Base-by-base conservation (phyloP, 1,140 invertebrate species). In the Steinernema khuongi region DNA sequence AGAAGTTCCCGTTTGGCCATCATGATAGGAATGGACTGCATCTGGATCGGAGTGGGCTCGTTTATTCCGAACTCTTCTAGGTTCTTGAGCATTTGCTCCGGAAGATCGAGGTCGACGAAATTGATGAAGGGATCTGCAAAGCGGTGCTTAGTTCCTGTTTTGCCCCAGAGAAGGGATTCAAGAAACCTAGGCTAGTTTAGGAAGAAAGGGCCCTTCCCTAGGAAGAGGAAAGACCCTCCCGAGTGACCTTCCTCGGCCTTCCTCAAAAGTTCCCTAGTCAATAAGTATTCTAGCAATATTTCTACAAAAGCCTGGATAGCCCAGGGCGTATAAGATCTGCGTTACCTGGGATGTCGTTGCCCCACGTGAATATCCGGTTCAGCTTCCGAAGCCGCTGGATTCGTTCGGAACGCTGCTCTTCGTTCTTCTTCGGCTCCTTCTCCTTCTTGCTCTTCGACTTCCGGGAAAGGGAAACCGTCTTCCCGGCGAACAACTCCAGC, bases 11-110 rank as follows among this genome's bases (percentile, higher is more conserved):
- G 89, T 33, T 90, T 89, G 90, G 87, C 87, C 66, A 96, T 84
- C 90, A 97, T 91, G 41, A 92, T 88, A 18, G 96, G 93, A 76
- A 97, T 89, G 0, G 93, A 91, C 88, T 97, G 94, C 89, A 94
- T 92, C 87, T 99, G 96, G 81, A 98, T 92, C 0, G 94, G 91
- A 4, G 96, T 97, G 11, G 95, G 95, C 71, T 88, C 87, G 0
- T 83, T 83, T 82, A 95, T 97, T 0, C 91, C 91, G 82, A 90
- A 90, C 30, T 88, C 87, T 29, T 85, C 86, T 0, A 97, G 87
- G 84, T 94, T 96, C 41, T 90, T 84, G 17, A 92, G 84, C 0
- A 97, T 83, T 67, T 88, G 86, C 31, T 88, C 78, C 7, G 87
- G 81, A 17, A 94, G 85, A 73, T 89, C 85, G 80, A 85, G 31